Evolutionary conservation across 2,113 vertebrate species (phyloP).

Genomic region (Cryptoleucopteryx plumbea): DNA sequence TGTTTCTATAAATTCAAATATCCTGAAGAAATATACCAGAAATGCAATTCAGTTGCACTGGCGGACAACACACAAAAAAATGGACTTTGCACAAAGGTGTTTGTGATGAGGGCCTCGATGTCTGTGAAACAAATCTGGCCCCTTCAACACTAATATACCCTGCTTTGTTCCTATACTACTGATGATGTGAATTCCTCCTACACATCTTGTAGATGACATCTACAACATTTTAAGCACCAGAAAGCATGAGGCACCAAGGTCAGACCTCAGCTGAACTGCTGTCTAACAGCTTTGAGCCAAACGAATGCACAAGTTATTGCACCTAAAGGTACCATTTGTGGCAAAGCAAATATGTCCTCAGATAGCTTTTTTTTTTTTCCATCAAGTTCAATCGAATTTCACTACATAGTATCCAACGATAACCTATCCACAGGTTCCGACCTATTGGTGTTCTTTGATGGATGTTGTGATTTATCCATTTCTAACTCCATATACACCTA

Average conservation of each 20-base stretch:
- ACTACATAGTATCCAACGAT: not conserved
- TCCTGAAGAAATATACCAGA: not conserved
- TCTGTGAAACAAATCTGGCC: not conserved
- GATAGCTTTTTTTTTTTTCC: too few relatives aligned
- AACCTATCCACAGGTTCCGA: not conserved
- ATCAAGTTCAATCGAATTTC: not conserved
- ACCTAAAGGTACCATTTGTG: not conserved
- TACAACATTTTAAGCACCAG: not conserved
- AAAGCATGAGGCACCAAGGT: not conserved
- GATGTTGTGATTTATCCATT: slow-evolving; percentile 19
- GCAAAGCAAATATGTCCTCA: not conserved
- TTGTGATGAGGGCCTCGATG: not conserved
- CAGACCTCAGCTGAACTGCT: not conserved
- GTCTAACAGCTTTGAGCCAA: not conserved
- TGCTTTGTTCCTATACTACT: not conserved
- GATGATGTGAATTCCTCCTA: not conserved
- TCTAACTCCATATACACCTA: not conserved
- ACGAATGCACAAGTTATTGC: not conserved
- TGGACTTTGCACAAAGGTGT: not conserved
- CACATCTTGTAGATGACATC: not conserved
- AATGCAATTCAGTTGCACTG: not conserved
- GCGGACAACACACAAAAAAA: not conserved
- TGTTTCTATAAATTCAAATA: not conserved
- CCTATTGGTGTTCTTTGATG: not conserved
- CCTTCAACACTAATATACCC: not conserved